Evolutionary conservation across 2,888 invertebrate genomes (phyloP).

Genomic region (Volucella inanis): DNA sequence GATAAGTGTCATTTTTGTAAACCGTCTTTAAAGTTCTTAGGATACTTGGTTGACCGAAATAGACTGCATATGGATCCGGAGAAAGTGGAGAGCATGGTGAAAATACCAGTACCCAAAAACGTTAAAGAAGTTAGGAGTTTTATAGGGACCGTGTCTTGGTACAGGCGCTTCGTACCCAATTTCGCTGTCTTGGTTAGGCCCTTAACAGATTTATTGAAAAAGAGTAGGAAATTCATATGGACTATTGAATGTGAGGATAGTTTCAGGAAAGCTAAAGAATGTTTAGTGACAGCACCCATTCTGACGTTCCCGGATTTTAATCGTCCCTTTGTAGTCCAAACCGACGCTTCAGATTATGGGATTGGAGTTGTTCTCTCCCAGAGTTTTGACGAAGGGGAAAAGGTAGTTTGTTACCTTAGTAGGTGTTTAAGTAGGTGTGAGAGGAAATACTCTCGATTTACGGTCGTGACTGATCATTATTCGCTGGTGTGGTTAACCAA

Average conservation of each 20-base stretch:
- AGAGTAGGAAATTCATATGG: conserved; percentile 1
- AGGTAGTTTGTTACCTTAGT: conserved; percentile 36
- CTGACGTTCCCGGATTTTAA: conserved; percentile 38
- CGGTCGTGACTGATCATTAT: conserved; percentile 8
- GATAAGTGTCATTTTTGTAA: too few species aligned
- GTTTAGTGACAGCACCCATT: conserved; percentile 23
- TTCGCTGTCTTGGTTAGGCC: conserved; percentile 12
- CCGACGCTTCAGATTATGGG: conserved; percentile 57
- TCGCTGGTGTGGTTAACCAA: not conserved
- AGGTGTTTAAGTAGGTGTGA: conserved; percentile 10
- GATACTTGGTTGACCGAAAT: not conserved
- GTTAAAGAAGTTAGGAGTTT: conserved; percentile 36
- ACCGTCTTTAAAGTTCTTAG: too few species aligned
- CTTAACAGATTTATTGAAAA: conserved; percentile 10
- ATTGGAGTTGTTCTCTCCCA: conserved; percentile 40
- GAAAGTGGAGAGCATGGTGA: conserved; percentile 22
- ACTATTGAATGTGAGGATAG: conserved; percentile 6
- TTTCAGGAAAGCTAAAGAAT: conserved; percentile 36
- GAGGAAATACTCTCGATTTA: conserved; percentile 7
- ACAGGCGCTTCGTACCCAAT: conserved; percentile 31
- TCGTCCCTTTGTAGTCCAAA: conserved; percentile 37
- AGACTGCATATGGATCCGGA: conserved; percentile 11
- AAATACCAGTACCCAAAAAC: conserved; percentile 25
- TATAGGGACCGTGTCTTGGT: conserved; percentile 24
- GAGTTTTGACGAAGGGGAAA: conserved; percentile 41